Conservation (phyloP, 2,797 vertebrate species). For the Intellagama lesueurii region DNA sequence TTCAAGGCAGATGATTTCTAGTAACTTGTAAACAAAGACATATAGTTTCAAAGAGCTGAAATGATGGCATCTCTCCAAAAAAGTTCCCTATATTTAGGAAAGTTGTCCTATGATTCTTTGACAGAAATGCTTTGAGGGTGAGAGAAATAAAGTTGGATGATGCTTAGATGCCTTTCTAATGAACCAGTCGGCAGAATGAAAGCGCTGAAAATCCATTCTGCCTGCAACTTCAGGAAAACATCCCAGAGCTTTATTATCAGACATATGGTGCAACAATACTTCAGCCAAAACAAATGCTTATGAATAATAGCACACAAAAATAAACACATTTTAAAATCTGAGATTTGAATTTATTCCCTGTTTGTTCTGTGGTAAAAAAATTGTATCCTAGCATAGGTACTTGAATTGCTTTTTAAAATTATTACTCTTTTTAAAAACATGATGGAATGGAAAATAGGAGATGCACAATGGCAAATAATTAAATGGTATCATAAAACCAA, state of each 20-base stretch:
- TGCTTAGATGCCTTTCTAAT: conserved; percentile 35
- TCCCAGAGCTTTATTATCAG: neutral
- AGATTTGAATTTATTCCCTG: neutral
- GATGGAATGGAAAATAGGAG: neutral
- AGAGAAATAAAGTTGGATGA: neutral
- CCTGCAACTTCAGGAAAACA: conserved; percentile 25
- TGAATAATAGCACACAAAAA: neutral
- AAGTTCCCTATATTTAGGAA: neutral
- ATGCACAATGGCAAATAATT: neutral
- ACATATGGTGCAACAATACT: neutral
- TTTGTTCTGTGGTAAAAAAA: neutral
- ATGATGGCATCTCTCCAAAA: neutral
- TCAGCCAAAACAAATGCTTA: neutral
- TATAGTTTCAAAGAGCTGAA: neutral
- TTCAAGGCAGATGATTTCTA: neutral
- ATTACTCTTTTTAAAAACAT: neutral
- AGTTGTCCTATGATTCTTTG: neutral
- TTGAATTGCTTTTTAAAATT: neutral
- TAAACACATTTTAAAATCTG: neutral
- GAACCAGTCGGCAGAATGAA: conserved; percentile 44
- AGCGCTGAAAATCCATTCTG: conserved; percentile 53
- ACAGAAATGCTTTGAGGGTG: conserved; percentile 25
- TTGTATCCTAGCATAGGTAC: neutral
- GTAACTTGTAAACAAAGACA: neutral
- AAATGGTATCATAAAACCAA: neutral